These are phyloP conservation scores for Hoplostethus atlanticus DNA, from an alignment of 2,797 vertebrate genomes.

Conservation along the genomic window DNA sequence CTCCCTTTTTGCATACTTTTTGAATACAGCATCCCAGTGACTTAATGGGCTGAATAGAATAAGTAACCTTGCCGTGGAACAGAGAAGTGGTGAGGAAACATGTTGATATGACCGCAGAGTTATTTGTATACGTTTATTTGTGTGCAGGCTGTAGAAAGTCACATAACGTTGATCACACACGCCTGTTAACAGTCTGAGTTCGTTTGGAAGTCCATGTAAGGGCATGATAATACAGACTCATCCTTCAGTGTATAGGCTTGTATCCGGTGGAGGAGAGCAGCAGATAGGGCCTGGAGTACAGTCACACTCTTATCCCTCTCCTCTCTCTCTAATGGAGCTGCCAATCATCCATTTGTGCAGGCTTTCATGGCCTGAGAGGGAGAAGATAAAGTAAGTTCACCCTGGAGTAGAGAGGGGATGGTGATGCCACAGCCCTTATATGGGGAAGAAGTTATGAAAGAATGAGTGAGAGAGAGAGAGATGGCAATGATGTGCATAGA, in stretches of 20 bases:
- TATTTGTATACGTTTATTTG: not conserved
- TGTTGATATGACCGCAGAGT: not conserved
- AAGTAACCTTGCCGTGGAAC: slow-evolving; percentile 13
- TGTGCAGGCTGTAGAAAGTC: not conserved
- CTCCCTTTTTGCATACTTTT: not conserved
- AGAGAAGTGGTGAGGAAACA: not conserved
- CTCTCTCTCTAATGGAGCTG: slow-evolving; percentile 54
- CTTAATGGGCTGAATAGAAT: not conserved
- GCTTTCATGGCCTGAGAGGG: slow-evolving; percentile 52
- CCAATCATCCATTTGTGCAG: slow-evolving; percentile 65
- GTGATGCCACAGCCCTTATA: slow-evolving; percentile 44
- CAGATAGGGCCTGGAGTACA: slow-evolving; percentile 56
- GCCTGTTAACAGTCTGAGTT: not conserved
- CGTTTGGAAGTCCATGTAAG: slow-evolving; percentile 24
- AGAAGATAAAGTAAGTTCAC: slow-evolving; percentile 50
- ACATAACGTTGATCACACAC: not conserved
- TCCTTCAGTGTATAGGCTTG: slow-evolving; percentile 23
- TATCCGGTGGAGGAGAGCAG: slow-evolving; percentile 30
- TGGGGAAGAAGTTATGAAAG: slow-evolving; percentile 34
- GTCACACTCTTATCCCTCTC: slow-evolving; percentile 37
- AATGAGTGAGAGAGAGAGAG: slow-evolving; percentile 4
- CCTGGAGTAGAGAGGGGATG: slow-evolving; percentile 40
- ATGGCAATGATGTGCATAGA: slow-evolving; percentile 11
- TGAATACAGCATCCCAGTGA: not conserved
- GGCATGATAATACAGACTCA: slow-evolving; percentile 3